A percentile compares a stretch with the other conserved stretches of the same genome.
phyloP scores from a whole-genome alignment of 2,113 vertebrate genomes.

The Notarius lentiginosus region DNA sequence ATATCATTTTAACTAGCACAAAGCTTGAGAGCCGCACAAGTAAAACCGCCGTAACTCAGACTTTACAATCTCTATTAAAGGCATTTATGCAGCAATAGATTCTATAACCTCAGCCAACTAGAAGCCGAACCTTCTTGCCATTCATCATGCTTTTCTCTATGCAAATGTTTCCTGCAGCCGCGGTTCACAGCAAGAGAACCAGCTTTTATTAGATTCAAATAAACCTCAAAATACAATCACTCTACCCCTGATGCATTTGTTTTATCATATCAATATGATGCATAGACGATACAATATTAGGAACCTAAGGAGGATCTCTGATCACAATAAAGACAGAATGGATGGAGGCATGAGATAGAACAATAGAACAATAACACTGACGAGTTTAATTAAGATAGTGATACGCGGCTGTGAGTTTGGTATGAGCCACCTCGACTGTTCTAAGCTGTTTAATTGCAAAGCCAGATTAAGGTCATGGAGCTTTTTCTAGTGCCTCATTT shows the following conservation, averaged over 20 bases:
- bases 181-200: neutral
- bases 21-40: neutral
- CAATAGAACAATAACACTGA: neutral
- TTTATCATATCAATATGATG: neutral
- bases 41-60: neutral
- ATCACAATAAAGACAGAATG: neutral
- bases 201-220: conserved; percentile 23
- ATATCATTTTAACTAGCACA: conserved; percentile 23
- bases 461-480: neutral
- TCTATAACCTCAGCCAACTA: conserved; percentile 15
- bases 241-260: neutral
- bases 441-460: neutral
- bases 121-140: neutral
- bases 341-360: neutral
- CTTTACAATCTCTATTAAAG: neutral
- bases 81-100: conserved; percentile 21
- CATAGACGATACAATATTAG: neutral
- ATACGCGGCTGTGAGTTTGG: neutral
- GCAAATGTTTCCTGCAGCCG: conserved; percentile 20
- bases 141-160: conserved; percentile 24
- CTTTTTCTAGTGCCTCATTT: conserved; percentile 5
- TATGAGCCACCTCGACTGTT: neutral
- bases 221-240: conserved; percentile 24
- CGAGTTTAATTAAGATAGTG: conserved; percentile 17
- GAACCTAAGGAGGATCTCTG: conserved; percentile 15